Conservation (phyloP, 2,113 vertebrate genomes). For the Gymnorhina tibicen region DNA sequence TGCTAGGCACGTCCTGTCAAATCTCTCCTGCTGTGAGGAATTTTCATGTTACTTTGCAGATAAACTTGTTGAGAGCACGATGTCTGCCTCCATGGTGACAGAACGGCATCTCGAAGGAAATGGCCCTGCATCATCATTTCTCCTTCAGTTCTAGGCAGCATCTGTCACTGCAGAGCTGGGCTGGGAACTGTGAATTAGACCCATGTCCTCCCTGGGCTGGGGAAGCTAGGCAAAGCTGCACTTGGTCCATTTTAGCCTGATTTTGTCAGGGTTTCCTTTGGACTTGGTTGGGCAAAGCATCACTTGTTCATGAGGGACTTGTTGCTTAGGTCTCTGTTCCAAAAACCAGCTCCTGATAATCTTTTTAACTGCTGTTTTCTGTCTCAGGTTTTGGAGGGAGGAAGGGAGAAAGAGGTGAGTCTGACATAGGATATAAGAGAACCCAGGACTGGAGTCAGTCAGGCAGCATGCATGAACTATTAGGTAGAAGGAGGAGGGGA, state of each 20-base stretch:
- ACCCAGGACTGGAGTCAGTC: not conserved
- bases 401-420: not conserved
- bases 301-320: not conserved
- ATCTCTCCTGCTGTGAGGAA: constrained; percentile 61
- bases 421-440: not conserved
- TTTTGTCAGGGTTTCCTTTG: not conserved
- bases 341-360: not conserved
- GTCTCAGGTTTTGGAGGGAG: not conserved
- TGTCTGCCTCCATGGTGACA: constrained; percentile 56
- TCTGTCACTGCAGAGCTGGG: not conserved
- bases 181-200: not conserved
- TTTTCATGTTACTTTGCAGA: constrained; percentile 66
- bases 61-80: constrained; percentile 18
- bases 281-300: not conserved
- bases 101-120: not conserved
- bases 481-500: not conserved
- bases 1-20: constrained; percentile 5
- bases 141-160: not conserved
- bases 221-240: not conserved
- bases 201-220: not conserved
- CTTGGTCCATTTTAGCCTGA: not conserved
- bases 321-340: not conserved
- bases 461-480: not conserved
- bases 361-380: not conserved
- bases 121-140: not conserved